Evolutionary conservation across 2,888 invertebrate genomes (phyloP).

Genomic region (Amblyteles armatorius): DNA sequence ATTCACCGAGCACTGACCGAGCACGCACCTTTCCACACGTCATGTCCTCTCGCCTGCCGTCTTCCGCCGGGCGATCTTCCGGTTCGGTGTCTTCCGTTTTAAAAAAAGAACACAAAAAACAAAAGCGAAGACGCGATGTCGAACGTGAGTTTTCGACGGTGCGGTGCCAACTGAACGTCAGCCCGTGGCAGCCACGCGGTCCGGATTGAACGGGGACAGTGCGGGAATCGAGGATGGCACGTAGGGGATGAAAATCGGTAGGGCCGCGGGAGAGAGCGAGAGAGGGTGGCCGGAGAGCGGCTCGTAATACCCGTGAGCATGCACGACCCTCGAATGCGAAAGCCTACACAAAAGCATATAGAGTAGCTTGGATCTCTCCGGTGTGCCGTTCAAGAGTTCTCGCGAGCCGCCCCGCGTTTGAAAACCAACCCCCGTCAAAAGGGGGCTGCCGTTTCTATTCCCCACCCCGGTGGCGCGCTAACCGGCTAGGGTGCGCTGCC

Average conservation of each 20-base stretch:
- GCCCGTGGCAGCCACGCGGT: constrained; percentile 65
- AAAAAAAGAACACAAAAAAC: constrained; percentile 32
- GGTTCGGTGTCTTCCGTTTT: not conserved
- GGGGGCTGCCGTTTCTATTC: constrained; percentile 52
- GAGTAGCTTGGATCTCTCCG: constrained; percentile 38
- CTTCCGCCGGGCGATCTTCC: not conserved
- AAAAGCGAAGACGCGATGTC: constrained; percentile 15
- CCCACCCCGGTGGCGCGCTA: constrained; percentile 42
- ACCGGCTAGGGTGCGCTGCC: constrained; percentile 52
- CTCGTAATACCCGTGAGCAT: constrained; percentile 51
- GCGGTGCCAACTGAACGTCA: constrained; percentile 75
- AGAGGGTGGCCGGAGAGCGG: constrained; percentile 13
- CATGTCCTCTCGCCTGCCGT: constrained; percentile 8
- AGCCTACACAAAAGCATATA: constrained; percentile 75
- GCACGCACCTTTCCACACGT: not conserved
- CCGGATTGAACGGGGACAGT: constrained; percentile 46
- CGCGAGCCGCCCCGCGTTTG: constrained; percentile 64
- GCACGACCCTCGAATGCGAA: constrained; percentile 73
- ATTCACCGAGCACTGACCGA: constrained; percentile 42
- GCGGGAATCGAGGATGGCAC: constrained; percentile 74
- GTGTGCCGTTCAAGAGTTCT: constrained; percentile 38
- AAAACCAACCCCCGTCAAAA: constrained; percentile 62
- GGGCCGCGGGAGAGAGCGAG: constrained; percentile 34
- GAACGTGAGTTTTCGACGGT: constrained; percentile 76
- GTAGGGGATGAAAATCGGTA: constrained; percentile 76